Evolutionary conservation across 2,888 invertebrate species (phyloP), one percentile per base, ranked within the genome.

Genomic region (Eurois occulta): DNA sequence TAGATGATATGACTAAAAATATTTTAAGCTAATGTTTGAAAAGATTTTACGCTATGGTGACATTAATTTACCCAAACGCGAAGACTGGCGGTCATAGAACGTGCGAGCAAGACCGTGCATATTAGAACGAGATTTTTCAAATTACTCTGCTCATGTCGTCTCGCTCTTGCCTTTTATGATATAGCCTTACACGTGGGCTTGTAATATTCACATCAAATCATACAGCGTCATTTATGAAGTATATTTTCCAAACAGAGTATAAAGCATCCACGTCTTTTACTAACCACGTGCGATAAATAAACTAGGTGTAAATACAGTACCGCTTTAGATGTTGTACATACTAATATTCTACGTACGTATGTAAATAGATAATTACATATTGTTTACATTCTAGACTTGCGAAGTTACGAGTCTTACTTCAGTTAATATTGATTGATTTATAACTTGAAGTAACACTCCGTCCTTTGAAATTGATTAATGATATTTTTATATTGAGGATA

Each of bases 321-420:
- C 35, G 83, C 83, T 86, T 72, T 60, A 65, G 35, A 58, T 82
- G 74, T 84, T 52, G 16, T 76, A 28, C 4, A n/a, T 48, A 52
- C n/a, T 75, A 55, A 64, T 46, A 81, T n/a, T 75, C 10, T 28
- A 35, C 10, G 21, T 46, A 41, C 28, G 32, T 76, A 43, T 72
- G 69, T 70, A 73, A 62, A 75, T 58, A 75, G 16, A 16, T 65
- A 32, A 62, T 58, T 21, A 55, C 48, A 71, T 35, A 2, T 24
- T 71, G 55, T 73, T 43, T 43, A 35, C 41, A 35, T 74, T 62
- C 16, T 58, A n/a, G 43, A 66, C 72, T 43, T 83, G 62, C 46
- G 11, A 62, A 60, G 67, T 62, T 62, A 68, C 16, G 43, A n/a
- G 18, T 58, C 21, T 62, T 32, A 62, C 18, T 46, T 18, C 46